Evolutionary conservation across 2,113 vertebrate species (phyloP).

Genomic region (Ivindomyrus marchei): DNA sequence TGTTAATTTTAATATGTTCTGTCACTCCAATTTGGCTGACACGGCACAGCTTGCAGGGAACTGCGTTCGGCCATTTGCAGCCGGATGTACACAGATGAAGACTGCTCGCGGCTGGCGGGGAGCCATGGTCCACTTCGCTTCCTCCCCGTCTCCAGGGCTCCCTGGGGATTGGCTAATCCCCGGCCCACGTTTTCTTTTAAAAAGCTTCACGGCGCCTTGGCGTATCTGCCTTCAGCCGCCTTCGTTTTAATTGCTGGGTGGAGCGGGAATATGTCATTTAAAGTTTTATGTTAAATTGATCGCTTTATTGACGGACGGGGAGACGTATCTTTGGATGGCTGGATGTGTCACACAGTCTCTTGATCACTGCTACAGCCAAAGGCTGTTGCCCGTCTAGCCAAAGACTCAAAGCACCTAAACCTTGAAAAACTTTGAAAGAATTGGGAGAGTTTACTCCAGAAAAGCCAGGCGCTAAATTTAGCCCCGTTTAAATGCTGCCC

Average conservation of each 20-base stretch:
- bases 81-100: neutral
- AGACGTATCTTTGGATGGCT: neutral
- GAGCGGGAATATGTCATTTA: neutral
- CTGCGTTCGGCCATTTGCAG: neutral
- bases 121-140: neutral
- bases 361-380: neutral
- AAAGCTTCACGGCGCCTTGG: neutral
- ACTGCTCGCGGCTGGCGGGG: neutral
- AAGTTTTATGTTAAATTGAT: constrained; percentile 15
- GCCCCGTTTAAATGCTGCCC: neutral
- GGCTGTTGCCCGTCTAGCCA: neutral
- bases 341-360: neutral
- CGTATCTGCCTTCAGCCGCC: neutral
- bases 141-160: neutral
- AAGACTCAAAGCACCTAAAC: neutral
- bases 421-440: neutral
- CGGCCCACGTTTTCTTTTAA: neutral
- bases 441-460: neutral
- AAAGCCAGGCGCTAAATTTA: neutral
- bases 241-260: neutral
- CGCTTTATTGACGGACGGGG: constrained; percentile 2
- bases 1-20: constrained; percentile 10
- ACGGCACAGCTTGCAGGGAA: neutral
- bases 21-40: neutral
- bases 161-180: neutral